These are phyloP conservation scores for Alethe castanea DNA, from an alignment of 2,113 vertebrate species.

Conservation along the genomic window DNA sequence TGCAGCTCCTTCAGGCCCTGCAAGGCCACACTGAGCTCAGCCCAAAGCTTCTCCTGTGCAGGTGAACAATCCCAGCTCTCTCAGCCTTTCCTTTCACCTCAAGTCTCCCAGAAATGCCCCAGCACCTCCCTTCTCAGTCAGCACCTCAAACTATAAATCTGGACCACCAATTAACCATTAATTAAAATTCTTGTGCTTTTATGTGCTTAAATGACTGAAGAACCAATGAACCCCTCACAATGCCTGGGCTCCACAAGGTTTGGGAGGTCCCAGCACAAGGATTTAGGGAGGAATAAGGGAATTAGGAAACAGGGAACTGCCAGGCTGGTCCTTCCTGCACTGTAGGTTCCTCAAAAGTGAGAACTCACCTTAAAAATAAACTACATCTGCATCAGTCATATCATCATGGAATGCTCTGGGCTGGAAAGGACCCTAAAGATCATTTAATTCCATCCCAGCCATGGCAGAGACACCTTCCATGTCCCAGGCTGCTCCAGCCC, in stretches of 20 bases:
- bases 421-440: neutral
- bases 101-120: neutral
- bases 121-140: neutral
- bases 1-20: too few species aligned
- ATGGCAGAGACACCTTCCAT: neutral
- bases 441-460: neutral
- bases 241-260: neutral
- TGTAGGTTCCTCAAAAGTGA: neutral
- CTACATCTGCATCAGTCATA: neutral
- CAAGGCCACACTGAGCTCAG: too few species aligned
- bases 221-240: neutral
- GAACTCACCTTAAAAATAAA: neutral
- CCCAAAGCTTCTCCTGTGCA: neutral
- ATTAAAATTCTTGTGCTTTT: neutral
- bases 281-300: neutral
- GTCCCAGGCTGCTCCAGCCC: neutral
- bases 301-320: neutral
- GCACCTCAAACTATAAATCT: neutral
- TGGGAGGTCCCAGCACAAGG: neutral
- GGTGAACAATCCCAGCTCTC: neutral
- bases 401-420: neutral
- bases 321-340: neutral
- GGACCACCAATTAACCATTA: neutral
- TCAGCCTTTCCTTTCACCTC: neutral
- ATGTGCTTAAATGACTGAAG: neutral